Evolutionary conservation across 1,140 invertebrate species (phyloP), one percentile per base, ranked within the genome.

Genomic region (Vanessa tameamea): DNA sequence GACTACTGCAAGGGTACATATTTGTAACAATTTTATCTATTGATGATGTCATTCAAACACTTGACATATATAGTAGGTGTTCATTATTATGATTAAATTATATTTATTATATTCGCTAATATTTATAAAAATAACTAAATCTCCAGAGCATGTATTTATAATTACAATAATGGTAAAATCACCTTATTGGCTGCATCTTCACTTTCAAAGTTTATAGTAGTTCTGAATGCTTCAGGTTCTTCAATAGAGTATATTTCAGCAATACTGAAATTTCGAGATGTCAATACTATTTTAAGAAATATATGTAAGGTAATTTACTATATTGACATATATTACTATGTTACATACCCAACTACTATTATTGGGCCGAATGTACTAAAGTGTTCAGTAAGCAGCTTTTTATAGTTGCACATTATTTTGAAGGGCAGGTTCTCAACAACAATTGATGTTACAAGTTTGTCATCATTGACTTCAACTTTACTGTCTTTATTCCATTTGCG

Each of bases 401-500:
- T 89, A 71, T 90, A 92, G 53, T 50, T 80, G 14, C 83, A 81
- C 72, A 90, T 80, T 14, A 89, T 82, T 14, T 72, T 80, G 0
- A 89, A 57, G 5, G 90, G 90, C 64, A 92, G 53, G 51, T 90
- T 89, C 57, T 91, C 89, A 48, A 92, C 72, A 47, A 88, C 78
- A 7, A 89, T 75, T 26, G 83, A 79, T 4, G 76, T 85, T 1
- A 69, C 43, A 1, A 81, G 53, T 13, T 61, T 77, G 4, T 82
- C 74, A 8, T 74, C 69, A 57, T 77, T 73, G 1, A 78, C 53
- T 15, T 69, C 71, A n/a, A 79, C 82, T 69, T 85, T 88, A 16
- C 78, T 84, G 51, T 84, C 86, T 67, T 89, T 90, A 63, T 90
- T 90, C 87, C 86, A 91, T 65, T 87, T 88, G 12, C 84, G 76